Evolutionary conservation across 2,797 vertebrate species (phyloP).

Genomic region (Centropyge bicolor): DNA sequence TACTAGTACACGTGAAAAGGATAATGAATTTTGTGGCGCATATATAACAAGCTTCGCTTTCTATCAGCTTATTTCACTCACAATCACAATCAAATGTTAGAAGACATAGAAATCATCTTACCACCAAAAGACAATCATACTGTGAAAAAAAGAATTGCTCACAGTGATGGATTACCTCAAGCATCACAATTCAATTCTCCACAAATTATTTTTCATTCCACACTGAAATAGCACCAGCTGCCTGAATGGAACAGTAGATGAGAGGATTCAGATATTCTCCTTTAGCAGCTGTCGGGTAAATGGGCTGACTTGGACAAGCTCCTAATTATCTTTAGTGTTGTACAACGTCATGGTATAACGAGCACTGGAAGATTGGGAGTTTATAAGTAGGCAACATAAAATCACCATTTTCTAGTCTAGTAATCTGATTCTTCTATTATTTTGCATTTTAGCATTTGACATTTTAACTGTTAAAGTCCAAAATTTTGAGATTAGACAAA

Average conservation of each 20-base stretch:
- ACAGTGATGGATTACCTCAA: not conserved
- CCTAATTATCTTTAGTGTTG: constrained; percentile 7
- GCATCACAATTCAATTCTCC: constrained; percentile 1
- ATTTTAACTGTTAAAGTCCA: too few species aligned
- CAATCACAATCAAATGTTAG: too few species aligned
- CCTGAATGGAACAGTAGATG: not conserved
- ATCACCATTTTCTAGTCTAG: too few species aligned
- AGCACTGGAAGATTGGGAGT: not conserved
- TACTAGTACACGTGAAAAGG: not conserved
- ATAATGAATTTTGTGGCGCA: not conserved
- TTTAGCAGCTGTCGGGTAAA: not conserved
- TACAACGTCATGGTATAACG: constrained; percentile 4
- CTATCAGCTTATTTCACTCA: too few species aligned
- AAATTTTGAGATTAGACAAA: too few species aligned
- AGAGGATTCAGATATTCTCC: not conserved
- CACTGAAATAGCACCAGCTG: not conserved
- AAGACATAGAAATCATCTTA: not conserved
- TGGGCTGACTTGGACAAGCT: not conserved
- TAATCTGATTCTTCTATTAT: too few species aligned
- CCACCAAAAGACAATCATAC: too few species aligned
- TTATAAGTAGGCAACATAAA: too few species aligned
- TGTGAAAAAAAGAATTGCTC: not conserved
- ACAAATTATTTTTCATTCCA: not conserved
- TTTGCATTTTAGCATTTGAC: too few species aligned
- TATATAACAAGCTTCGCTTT: too few species aligned